These are phyloP conservation scores for Chrysochloris asiatica DNA, from an alignment of 2,113 vertebrate genomes.

Conservation along the genomic window DNA sequence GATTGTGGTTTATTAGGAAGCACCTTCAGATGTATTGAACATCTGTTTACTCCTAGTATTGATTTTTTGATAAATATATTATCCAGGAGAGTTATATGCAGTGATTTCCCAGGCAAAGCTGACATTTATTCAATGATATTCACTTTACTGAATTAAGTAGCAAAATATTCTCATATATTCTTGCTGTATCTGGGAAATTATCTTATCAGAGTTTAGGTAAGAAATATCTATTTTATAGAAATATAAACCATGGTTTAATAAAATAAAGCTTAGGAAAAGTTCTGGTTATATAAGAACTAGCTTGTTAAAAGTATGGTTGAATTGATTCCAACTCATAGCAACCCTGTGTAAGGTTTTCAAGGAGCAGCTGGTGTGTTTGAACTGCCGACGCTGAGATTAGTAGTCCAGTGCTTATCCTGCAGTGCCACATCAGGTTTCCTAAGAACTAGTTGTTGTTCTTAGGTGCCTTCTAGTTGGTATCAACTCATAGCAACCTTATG, in stretches of 20 bases:
- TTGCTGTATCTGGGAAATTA: conserved; percentile 61
- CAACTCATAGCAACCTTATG: too few species aligned
- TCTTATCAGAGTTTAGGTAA: conserved; percentile 62
- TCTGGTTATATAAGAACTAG: neutral
- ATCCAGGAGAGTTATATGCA: conserved; percentile 54
- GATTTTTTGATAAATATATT: conserved; percentile 77
- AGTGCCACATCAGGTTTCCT: too few species aligned
- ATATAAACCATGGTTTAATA: conserved; percentile 48
- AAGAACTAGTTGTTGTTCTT: too few species aligned
- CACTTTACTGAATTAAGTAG: conserved; percentile 76
- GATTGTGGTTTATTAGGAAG: conserved; percentile 69
- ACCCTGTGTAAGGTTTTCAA: too few species aligned
- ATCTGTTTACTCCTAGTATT: conserved; percentile 71
- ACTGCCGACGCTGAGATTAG: too few species aligned
- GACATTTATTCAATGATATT: conserved; percentile 79
- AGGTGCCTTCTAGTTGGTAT: too few species aligned
- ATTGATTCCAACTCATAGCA: too few species aligned
- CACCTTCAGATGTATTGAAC: conserved; percentile 72
- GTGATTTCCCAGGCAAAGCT: conserved; percentile 70
- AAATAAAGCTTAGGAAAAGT: conserved; percentile 28
- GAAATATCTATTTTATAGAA: conserved; percentile 58
- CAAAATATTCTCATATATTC: conserved; percentile 72
- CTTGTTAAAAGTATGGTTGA: neutral
- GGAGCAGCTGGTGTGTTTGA: too few species aligned
- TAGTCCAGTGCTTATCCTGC: too few species aligned